phyloP scores from a whole-genome alignment of 2,113 vertebrate species.

The Tricholaema leucomelas region DNA sequence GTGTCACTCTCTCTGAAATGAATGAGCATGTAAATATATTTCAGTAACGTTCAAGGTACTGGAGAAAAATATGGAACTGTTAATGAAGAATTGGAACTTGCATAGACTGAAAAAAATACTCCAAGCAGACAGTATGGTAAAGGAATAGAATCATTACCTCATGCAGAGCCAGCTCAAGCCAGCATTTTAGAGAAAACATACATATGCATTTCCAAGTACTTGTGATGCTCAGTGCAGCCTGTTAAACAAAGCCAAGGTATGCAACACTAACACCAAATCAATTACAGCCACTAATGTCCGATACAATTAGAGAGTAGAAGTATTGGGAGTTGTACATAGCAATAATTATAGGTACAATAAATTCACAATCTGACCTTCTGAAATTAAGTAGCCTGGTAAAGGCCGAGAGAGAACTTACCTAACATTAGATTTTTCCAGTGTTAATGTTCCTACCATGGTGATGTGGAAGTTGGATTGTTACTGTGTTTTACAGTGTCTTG shows the following conservation, averaged over 20 bases:
- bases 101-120: background rate
- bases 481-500: background rate
- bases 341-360: background rate
- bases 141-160: background rate
- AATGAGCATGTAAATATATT: background rate
- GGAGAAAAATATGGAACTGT: background rate
- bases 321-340: background rate
- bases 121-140: background rate
- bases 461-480: background rate
- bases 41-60: background rate
- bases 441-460: background rate
- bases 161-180: background rate
- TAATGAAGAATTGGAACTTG: background rate
- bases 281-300: slow-evolving; percentile 8
- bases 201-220: background rate
- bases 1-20: background rate
- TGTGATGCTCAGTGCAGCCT: background rate
- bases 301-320: background rate
- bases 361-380: background rate
- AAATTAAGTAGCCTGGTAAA: background rate
- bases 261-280: slow-evolving; percentile 38
- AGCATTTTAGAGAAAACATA: background rate
- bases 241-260: slow-evolving; percentile 26
- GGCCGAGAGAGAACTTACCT: background rate
- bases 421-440: background rate